Conservation (phyloP, 2,888 invertebrate species). For the Drosophila subquinaria region DNA sequence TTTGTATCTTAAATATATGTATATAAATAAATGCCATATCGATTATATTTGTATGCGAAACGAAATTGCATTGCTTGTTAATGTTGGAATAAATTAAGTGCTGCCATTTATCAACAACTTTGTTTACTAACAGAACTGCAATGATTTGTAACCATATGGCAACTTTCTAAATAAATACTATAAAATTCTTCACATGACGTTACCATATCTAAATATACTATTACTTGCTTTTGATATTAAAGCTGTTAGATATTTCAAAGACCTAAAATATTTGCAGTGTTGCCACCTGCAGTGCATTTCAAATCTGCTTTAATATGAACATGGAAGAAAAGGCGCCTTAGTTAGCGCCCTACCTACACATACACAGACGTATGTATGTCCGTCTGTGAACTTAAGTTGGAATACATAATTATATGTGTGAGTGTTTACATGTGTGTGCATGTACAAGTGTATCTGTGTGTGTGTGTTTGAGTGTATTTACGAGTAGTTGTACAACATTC, state of each 20-base stretch:
- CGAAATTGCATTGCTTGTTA: too few species aligned
- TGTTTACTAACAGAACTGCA: not conserved
- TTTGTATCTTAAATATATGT: too few species aligned
- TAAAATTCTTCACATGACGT: too few species aligned
- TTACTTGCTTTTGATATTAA: not conserved
- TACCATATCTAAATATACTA: too few species aligned
- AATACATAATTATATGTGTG: not conserved
- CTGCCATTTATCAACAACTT: not conserved
- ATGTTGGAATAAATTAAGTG: not conserved
- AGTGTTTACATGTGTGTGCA: not conserved
- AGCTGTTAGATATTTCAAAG: not conserved
- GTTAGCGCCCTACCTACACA: not conserved
- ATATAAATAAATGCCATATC: too few species aligned
- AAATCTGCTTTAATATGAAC: slow-evolving; percentile 3
- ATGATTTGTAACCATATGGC: not conserved
- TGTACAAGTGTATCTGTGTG: slow-evolving; percentile 14
- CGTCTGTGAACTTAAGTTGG: not conserved
- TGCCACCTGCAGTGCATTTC: slow-evolving; percentile 6
- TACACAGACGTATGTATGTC: not conserved
- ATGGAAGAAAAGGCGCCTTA: not conserved
- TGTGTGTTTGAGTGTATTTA: slow-evolving; percentile 11
- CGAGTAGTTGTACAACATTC: slow-evolving; percentile 18
- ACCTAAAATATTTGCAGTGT: not conserved
- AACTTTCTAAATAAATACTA: too few species aligned
- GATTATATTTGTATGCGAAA: too few species aligned